Base-by-base conservation (phyloP, 2,888 invertebrate species). In the Luperina nickerlii region DNA sequence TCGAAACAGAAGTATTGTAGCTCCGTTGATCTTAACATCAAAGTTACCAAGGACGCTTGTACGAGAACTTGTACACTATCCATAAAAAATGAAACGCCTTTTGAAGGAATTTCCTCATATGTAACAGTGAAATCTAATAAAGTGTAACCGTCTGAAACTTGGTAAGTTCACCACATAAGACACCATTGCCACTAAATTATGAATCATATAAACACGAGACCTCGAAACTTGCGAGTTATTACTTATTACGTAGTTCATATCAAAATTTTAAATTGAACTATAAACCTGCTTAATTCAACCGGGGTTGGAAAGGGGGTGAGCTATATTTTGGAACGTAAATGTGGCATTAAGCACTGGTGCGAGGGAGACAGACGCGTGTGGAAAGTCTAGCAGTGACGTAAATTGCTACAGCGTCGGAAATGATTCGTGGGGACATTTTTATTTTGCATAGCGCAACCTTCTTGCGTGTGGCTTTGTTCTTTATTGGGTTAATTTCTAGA, bases 261-360 rank as follows among this genome's bases (percentile, higher is more conserved):
- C 87, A 90, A 90, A 83, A 89, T 88, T 88, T 89, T 85, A 90
- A 89, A 89, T 88, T 87, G 84, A 90, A 90, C 89, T 89, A 87
- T 89, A 89, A 89, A 88, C 84, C 90, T 85, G 80, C 81, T 88
- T 90, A 88, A 89, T 88, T 89, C 89, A 81, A 78, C 87, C 70
- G 72, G 83, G 85, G 85, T 81, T 81, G 82, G 83, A 68, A 86
- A 87, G 87, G 87, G 87, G 89, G 90, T 89, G 87, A 85, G 87
- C 84, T 84, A 79, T 84, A 84, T 87, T 88, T 88, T 88, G 83
- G 73, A 83, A 85, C 79, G 83, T 81, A 87, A 85, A 90, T 90
- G 88, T 86, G 85, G 82, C 83, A 85, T 86, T 88, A 88, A 79
- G 79, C 75, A 76, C 38, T 68, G 82, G 88, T 82, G 90, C 74